phyloP scores from a whole-genome alignment of 2,888 invertebrate species.

The Lasioglossum lativentre region DNA sequence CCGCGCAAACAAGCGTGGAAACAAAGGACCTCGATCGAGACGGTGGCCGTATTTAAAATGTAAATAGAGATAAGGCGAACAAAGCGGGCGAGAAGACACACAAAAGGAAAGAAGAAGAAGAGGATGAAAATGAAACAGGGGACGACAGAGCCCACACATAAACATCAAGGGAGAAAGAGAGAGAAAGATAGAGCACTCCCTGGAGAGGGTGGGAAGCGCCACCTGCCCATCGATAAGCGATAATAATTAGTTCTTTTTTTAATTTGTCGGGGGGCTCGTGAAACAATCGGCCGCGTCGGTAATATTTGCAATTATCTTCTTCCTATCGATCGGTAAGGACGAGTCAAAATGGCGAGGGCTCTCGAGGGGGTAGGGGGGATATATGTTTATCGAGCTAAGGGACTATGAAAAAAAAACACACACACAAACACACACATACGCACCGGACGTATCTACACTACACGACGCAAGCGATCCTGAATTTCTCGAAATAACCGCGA shows the following conservation, averaged over 20 bases:
- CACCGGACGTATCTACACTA: not conserved
- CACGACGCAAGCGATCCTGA: constrained; percentile 15
- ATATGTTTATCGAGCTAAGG: constrained; percentile 52
- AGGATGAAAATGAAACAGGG: not conserved
- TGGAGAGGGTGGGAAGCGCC: constrained; percentile 41
- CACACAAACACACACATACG: not conserved
- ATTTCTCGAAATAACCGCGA: constrained; percentile 24
- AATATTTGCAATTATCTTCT: constrained; percentile 53
- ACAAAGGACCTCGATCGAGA: not conserved
- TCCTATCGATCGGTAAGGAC: constrained; percentile 60
- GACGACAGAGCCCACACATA: not conserved
- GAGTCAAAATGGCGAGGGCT: constrained; percentile 54
- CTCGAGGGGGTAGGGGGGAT: constrained; percentile 31
- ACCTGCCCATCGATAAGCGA: constrained; percentile 49
- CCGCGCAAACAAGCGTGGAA: not conserved
- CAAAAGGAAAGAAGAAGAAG: not conserved
- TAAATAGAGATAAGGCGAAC: not conserved
- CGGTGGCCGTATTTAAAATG: constrained; percentile 13
- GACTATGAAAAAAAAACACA: constrained; percentile 29
- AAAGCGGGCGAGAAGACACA: not conserved
- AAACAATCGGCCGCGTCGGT: constrained; percentile 47
- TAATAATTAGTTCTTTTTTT: constrained; percentile 34
- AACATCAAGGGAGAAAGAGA: not conserved
- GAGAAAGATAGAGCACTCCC: not conserved
- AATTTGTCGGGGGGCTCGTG: constrained; percentile 28